Conservation (phyloP, 2,888 invertebrate genomes). For the Tachina fera region DNA sequence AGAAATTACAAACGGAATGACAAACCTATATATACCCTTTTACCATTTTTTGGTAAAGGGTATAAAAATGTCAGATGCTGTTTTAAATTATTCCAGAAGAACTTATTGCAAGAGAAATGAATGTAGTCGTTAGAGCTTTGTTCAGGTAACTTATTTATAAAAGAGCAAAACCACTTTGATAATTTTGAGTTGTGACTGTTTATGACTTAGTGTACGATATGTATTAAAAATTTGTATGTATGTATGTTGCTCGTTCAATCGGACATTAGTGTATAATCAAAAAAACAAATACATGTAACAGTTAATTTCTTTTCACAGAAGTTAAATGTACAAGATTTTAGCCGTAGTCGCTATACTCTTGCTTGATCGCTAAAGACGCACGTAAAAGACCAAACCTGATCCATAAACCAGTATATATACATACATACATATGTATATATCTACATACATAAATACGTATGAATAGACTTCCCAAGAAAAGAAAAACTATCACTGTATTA, state of each 20-base stretch:
- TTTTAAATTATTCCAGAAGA: too few relatives aligned
- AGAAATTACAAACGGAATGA: too few relatives aligned
- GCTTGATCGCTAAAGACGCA: constrained; percentile 36
- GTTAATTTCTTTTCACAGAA: constrained; percentile 56
- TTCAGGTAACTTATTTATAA: too few relatives aligned
- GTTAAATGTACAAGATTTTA: constrained; percentile 52
- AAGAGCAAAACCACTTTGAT: too few relatives aligned
- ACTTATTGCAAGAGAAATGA: too few relatives aligned
- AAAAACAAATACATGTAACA: constrained; percentile 50
- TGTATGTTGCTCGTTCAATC: not conserved
- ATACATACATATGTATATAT: constrained; percentile 8
- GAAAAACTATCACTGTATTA: constrained; percentile 35
- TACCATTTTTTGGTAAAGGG: too few relatives aligned
- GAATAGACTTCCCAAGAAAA: constrained; percentile 45
- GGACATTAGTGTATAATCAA: constrained; percentile 33
- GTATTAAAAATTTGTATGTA: too few relatives aligned
- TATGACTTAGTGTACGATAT: too few relatives aligned
- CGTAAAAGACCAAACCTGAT: constrained; percentile 63
- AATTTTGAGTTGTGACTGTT: too few relatives aligned
- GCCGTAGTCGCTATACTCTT: constrained; percentile 32
- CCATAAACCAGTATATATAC: constrained; percentile 59
- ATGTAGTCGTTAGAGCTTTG: too few relatives aligned
- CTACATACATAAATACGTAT: not conserved
- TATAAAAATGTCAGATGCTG: too few relatives aligned
- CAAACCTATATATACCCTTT: too few relatives aligned